phyloP scores from a whole-genome alignment of 2,888 invertebrate genomes.

The Andrena minutula region DNA sequence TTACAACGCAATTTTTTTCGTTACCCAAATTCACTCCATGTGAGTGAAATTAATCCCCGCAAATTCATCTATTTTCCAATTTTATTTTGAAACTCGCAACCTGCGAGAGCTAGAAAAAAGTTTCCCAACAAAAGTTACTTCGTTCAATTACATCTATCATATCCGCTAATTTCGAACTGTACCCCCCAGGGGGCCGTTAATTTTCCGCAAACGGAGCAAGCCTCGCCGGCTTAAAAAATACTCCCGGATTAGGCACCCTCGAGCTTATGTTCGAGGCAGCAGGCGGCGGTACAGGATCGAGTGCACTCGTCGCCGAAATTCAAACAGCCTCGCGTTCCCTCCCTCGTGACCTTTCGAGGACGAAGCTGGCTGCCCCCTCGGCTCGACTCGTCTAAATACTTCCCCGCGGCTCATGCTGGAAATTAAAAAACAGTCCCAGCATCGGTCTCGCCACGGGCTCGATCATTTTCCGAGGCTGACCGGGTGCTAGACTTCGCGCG shows the following conservation, averaged over 20 bases:
- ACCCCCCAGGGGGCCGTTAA: background rate
- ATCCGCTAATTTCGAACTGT: background rate
- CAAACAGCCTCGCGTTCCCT: constrained; percentile 16
- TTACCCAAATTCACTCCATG: too few species aligned
- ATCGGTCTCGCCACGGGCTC: background rate
- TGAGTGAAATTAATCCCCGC: background rate
- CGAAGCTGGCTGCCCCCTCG: constrained; percentile 2
- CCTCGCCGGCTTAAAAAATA: constrained; percentile 6
- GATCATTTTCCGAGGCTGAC: constrained; percentile 1
- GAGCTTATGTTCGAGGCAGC: constrained; percentile 3
- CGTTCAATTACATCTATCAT: too few species aligned
- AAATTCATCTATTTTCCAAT: background rate
- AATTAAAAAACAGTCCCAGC: background rate
- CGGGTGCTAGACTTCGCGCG: constrained; percentile 44
- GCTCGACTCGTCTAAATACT: background rate
- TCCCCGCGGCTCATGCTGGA: background rate
- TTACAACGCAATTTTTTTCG: too few species aligned
- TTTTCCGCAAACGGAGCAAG: constrained; percentile 13
- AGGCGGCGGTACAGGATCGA: constrained; percentile 7
- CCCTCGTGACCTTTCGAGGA: constrained; percentile 37
- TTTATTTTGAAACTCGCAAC: too few species aligned
- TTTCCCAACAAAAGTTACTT: too few species aligned
- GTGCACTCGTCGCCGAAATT: constrained; percentile 35
- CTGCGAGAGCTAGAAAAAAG: too few species aligned
- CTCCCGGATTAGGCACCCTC: constrained; percentile 38